These are phyloP conservation scores for Ara ararauna DNA, from an alignment of 2,797 vertebrate genomes.

Conservation along the genomic window DNA sequence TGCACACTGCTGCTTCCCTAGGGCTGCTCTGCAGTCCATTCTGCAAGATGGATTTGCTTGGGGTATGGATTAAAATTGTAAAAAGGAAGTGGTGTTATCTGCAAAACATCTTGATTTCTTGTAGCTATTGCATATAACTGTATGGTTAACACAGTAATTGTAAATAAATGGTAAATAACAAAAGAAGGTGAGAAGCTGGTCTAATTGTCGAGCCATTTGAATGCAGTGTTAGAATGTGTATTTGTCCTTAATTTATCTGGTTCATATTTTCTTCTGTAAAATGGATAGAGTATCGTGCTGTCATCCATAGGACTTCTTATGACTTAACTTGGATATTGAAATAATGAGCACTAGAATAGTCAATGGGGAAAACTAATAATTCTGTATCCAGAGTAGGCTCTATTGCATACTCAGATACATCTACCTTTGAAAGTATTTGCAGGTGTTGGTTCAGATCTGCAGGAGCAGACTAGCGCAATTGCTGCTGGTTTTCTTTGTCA, in stretches of 20 bases:
- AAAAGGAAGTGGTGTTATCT: not conserved
- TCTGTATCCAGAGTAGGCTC: not conserved
- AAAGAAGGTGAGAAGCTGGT: not conserved
- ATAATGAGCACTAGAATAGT: not conserved
- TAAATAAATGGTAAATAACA: not conserved
- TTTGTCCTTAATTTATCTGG: not conserved
- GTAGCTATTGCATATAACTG: not conserved
- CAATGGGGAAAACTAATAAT: accelerated
- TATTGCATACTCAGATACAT: accelerated
- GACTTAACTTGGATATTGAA: not conserved
- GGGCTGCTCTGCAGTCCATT: not conserved
- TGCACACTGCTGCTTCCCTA: not conserved
- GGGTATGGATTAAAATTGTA: not conserved
- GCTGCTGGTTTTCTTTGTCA: not conserved
- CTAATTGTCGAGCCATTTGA: not conserved
- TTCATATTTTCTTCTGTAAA: not conserved
- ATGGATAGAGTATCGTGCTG: not conserved
- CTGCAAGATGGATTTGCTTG: not conserved
- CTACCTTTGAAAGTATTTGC: not conserved
- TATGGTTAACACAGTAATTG: not conserved
- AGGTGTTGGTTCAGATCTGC: not conserved
- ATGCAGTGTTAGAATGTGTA: not conserved
- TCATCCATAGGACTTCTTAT: not conserved
- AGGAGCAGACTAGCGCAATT: not conserved
- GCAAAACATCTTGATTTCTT: not conserved